phyloP scores from a whole-genome alignment of 2,888 invertebrate species.

The Platypus cylindrus region DNA sequence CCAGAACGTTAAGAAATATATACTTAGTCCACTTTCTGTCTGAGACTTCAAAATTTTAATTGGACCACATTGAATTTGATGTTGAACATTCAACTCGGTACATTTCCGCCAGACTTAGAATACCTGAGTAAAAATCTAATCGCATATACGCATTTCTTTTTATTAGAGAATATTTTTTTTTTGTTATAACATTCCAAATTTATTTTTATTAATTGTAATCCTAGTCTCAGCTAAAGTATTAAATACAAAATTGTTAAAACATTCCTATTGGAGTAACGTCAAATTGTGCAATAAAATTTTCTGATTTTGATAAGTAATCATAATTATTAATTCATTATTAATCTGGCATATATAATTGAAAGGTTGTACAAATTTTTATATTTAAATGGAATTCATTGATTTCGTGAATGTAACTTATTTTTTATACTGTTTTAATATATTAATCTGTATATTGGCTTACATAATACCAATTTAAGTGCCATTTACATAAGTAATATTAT shows the following conservation, averaged over 20 bases:
- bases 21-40: too few relatives aligned
- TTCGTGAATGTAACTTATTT: constrained; percentile 3
- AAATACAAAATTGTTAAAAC: constrained; percentile 19
- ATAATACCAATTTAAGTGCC: constrained; percentile 27
- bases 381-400: constrained; percentile 10
- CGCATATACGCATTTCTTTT: too few relatives aligned
- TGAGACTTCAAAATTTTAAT: too few relatives aligned
- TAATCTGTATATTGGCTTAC: constrained; percentile 23
- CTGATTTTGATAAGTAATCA: background rate
- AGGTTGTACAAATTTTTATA: constrained; percentile 11
- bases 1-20: too few relatives aligned
- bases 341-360: too few relatives aligned
- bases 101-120: too few relatives aligned
- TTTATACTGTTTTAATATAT: constrained; percentile 6
- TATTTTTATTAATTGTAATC: constrained; percentile 11
- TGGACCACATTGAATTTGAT: too few relatives aligned
- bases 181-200: constrained; percentile 18
- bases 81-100: too few relatives aligned
- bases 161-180: constrained; percentile 12
- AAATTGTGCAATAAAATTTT: constrained; percentile 22
- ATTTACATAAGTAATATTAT: constrained; percentile 23
- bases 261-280: constrained; percentile 19
- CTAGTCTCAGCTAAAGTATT: constrained; percentile 21
- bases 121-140: too few relatives aligned
- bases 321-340: constrained; percentile 1